Evolutionary conservation across 1,140 invertebrate genomes (phyloP), one percentile per base, ranked within the genome.

Genomic region (Coenobita brevimanus): DNA sequence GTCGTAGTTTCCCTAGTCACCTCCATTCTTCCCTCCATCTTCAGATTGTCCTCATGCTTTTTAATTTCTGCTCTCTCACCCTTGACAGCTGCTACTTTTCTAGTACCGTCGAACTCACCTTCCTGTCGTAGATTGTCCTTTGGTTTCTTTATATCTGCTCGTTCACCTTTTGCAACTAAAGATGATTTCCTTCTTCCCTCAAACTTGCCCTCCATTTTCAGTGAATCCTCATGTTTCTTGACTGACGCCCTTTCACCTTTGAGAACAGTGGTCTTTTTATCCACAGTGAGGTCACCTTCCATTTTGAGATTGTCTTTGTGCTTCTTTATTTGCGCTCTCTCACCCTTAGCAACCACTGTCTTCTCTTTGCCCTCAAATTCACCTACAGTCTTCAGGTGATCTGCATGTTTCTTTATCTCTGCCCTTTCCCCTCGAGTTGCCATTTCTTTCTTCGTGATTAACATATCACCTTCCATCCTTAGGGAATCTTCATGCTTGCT

Each of bases 151-250:
- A 92, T 91, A 0, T 91, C 92, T 75, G 93, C 92, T 82, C 92
- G 92, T 91, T 88, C 82, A 76, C 92, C 92, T 85, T 78, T 89
- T 1, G 76, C 82, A 27, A 85, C 76, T 41, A 75, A 41, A 13
- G 57, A 33, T 54, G 71, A 67, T 24, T 88, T 89, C 62, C 88
- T 82, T 57, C 82, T 86, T 15, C 78, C 87, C 82, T 90, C 73
- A 89, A 96, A 91, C 90, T 95, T 94, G 21, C 95, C 95, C 91
- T 96, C 95, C 3, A 95, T 94, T 13, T 92, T 91, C 0, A 96
- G 91, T 89, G 94, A 93, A 83, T 94, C 93, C 89, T 92, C 90
- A 88, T 94, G 91, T 85, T 90, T 91, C n/a, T 92, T 92, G 30
- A 93, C 90, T 6, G 92, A 89, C 1, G 92, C 92, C 4, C 76